Conservation (phyloP, 2,113 vertebrate species). For the Hepsetus odoe region DNA sequence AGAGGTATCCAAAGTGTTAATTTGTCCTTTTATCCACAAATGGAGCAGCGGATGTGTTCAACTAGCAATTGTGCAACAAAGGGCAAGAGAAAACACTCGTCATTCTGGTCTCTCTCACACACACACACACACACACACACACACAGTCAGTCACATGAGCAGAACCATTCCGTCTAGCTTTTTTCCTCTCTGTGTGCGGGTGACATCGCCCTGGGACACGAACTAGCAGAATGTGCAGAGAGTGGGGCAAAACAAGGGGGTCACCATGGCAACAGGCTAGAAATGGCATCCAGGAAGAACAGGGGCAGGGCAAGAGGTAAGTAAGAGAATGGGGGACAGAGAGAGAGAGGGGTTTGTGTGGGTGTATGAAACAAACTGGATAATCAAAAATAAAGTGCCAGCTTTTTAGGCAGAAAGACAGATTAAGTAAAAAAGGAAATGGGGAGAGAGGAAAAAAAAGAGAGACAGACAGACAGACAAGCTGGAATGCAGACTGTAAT, state of each 20-base stretch:
- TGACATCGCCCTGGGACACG: conserved; percentile 69
- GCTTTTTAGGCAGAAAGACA: background rate
- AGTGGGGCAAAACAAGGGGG: conserved; percentile 72
- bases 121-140: conserved; percentile 19
- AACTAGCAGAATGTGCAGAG: conserved; percentile 71
- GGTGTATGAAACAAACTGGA: background rate
- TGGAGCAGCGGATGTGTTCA: background rate
- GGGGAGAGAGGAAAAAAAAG: conserved; percentile 19
- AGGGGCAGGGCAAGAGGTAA: conserved; percentile 42
- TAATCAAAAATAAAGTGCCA: background rate
- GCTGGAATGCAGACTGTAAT: conserved; percentile 6
- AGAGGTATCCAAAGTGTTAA: background rate
- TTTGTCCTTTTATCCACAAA: background rate
- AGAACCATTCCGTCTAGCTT: background rate
- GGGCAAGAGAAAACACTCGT: conserved; percentile 8
- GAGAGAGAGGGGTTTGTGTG: background rate
- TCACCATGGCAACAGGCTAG: conserved; percentile 72
- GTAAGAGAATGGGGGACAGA: conserved; percentile 30
- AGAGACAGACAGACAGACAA: conserved; percentile 27
- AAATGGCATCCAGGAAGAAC: conserved; percentile 44
- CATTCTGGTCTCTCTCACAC: conserved; percentile 6
- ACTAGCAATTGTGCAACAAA: background rate
- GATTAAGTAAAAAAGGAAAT: background rate
- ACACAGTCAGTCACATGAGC: conserved; percentile 29
- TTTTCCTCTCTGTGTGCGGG: conserved; percentile 49